Conservation (phyloP, 2,888 invertebrate genomes). For the Junonia oenone region DNA sequence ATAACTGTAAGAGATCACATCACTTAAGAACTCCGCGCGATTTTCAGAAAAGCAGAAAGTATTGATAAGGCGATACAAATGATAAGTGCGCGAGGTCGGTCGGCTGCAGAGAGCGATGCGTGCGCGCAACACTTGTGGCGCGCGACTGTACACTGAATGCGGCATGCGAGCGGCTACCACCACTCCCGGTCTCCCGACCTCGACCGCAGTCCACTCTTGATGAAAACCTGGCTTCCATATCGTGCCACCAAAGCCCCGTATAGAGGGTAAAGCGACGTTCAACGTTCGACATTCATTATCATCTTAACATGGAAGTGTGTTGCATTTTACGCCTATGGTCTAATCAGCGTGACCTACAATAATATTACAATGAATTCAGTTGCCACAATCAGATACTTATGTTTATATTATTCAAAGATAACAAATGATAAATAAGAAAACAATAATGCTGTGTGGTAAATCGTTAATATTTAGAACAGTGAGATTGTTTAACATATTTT, state of each 20-base stretch:
- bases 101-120: conserved; percentile 42
- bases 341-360: conserved; percentile 36
- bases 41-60: conserved; percentile 45
- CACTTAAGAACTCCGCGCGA: conserved; percentile 45
- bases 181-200: conserved; percentile 68
- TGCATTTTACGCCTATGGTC: conserved; percentile 32
- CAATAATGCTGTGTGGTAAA: neutral
- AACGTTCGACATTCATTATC: conserved; percentile 58
- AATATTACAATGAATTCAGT: conserved; percentile 25
- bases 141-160: conserved; percentile 69
- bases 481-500: neutral
- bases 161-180: conserved; percentile 47
- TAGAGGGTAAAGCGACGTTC: conserved; percentile 62
- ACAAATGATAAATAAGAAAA: neutral
- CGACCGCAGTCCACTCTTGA: conserved; percentile 60
- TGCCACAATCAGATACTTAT: conserved; percentile 13
- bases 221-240: conserved; percentile 61
- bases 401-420: conserved; percentile 2
- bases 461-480: neutral
- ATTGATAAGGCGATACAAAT: conserved; percentile 57
- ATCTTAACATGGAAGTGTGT: conserved; percentile 39
- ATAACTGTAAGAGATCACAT: conserved; percentile 49
- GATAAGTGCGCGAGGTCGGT: conserved; percentile 48
- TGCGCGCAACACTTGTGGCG: conserved; percentile 71
- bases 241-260: conserved; percentile 62